A percentile compares a stretch with the other conserved stretches of the same genome.
phyloP scores from a whole-genome alignment of 2,888 invertebrate genomes.

The Parascotia fuliginaria region DNA sequence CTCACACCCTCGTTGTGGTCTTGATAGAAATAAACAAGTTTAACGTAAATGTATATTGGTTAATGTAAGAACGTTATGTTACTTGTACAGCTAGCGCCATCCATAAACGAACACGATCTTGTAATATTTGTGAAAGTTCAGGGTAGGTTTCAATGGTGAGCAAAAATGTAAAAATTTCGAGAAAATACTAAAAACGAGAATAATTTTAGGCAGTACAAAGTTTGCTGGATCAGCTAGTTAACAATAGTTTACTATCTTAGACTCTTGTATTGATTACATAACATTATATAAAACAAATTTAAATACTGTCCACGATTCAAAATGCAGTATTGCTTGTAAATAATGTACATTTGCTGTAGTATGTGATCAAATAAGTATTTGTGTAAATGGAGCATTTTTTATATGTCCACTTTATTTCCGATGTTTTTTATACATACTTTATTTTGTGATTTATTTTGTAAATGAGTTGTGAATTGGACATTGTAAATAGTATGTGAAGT shows the following conservation, averaged over 20 bases:
- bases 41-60: too few relatives aligned
- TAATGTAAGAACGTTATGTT: too few relatives aligned
- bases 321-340: constrained; percentile 51
- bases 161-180: too few relatives aligned
- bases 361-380: constrained; percentile 47
- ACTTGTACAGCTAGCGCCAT: too few relatives aligned
- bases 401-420: constrained; percentile 58
- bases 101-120: too few relatives aligned
- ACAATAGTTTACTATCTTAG: background rate
- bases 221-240: too few relatives aligned
- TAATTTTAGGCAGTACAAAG: too few relatives aligned
- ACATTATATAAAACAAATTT: background rate
- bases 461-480: constrained; percentile 62
- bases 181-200: too few relatives aligned
- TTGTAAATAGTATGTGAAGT: constrained; percentile 71
- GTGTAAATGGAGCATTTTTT: constrained; percentile 54
- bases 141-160: too few relatives aligned
- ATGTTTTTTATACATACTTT: constrained; percentile 49
- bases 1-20: too few relatives aligned
- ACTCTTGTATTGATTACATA: background rate
- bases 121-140: too few relatives aligned
- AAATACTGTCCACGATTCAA: constrained; percentile 25
- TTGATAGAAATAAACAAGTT: too few relatives aligned
- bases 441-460: constrained; percentile 54
- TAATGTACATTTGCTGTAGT: constrained; percentile 46